Evolutionary conservation across 1,140 invertebrate species (phyloP), one percentile per base, ranked within the genome.

Genomic region (Drosophila fuyamai): DNA sequence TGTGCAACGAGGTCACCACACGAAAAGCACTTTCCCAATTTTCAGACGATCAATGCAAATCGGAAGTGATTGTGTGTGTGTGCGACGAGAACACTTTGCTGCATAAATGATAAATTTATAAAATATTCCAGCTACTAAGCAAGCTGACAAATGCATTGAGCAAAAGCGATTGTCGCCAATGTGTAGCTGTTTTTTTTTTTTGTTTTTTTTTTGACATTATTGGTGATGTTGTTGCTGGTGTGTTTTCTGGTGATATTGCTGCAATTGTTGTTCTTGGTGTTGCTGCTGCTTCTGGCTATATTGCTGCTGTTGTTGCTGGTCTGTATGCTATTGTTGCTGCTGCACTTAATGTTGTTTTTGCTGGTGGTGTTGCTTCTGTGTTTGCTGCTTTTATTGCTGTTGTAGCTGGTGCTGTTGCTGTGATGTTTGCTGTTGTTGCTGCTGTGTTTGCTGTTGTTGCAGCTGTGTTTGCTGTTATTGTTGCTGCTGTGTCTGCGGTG

Each of bases 11-110:
- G 67, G 67, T 68, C 65, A 36, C 51, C 40, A 50, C 36, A 57
- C 67, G 51, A 71, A 71, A 79, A 79, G 55, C 78, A 81, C 78
- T 81, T 81, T 81, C 78, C 78, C 59, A 76, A 80, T 80, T 74
- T 80, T 62, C 76, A 76, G 56, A 43, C 81, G 76, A 83, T 83
- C 81, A 76, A 84, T 84, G 59, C 61, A 80, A 88, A 84, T 88
- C 84, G 84, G 84, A 88, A 88, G 72, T 81, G 66, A 55, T 23
- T 57, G 47, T 59, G 58, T 68, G 66, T 63, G 58, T 75, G 62
- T 68, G 62, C 54, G 71, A 8, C 29, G 29, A 84, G 76, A 81
- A 86, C 82, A 86, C 54, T 79, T 73, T 54, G 14, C 14, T 9
- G 12, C 10, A 79, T 76, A 67, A 57, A 82, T 48, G 54, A 72